Evolutionary conservation across 30 jellyfish, hydroid and myxozoan species (phyloP).

Genomic region (Hydractinia symbiolongicarpus): DNA sequence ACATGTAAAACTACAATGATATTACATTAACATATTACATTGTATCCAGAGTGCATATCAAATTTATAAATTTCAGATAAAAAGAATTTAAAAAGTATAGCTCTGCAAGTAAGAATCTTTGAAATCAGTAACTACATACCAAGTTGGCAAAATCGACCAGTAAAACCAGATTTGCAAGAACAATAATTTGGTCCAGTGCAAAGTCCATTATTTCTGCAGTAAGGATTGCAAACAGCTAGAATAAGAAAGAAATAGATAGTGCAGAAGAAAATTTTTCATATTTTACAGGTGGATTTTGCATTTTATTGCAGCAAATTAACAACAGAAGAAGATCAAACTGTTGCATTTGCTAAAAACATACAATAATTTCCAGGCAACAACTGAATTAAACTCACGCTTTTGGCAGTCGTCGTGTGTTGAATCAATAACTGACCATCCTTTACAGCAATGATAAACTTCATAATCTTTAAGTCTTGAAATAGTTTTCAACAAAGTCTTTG

Average conservation of each 20-base stretch:
- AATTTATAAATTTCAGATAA: too few relatives aligned
- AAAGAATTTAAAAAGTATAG: too few relatives aligned
- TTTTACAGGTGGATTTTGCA: background rate
- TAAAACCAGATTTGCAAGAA: conserved; percentile 43
- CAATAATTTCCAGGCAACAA: too few relatives aligned
- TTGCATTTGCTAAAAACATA: background rate
- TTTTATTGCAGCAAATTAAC: background rate
- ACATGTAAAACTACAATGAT: too few relatives aligned
- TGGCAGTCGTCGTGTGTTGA: conserved; percentile 53
- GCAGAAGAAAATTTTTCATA: background rate
- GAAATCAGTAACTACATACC: conserved; percentile 42
- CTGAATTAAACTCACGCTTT: conserved; percentile 48
- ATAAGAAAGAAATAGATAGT: conserved; percentile 6
- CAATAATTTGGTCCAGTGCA: conserved; percentile 59
- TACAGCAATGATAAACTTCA: conserved; percentile 66
- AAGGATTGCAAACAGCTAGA: conserved; percentile 82
- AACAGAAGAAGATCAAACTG: background rate
- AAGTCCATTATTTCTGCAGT: conserved; percentile 65
- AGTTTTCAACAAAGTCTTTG: conserved; percentile 36
- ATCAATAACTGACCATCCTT: conserved; percentile 69
- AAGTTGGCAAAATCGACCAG: conserved; percentile 62
- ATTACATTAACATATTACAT: too few relatives aligned
- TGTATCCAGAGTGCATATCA: background rate
- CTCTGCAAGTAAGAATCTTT: too few relatives aligned
- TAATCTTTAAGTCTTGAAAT: conserved; percentile 36